Evolutionary conservation across 2,113 vertebrate genomes (phyloP), one percentile per base, ranked within the genome.

Genomic region (Perca flavescens): DNA sequence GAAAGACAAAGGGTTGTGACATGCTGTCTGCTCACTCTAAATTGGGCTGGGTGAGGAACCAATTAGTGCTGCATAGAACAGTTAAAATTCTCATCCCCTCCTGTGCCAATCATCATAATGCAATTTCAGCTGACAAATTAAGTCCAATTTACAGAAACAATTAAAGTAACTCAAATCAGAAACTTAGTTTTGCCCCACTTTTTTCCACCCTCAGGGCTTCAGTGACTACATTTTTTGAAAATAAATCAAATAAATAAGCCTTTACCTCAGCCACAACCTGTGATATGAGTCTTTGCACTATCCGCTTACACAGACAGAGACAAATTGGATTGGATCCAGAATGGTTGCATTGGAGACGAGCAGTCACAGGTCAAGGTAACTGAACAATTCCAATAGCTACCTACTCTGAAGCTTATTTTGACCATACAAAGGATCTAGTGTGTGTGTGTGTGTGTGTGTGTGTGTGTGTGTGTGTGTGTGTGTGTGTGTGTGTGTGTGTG

Each of bases 91-190:
- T 86, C 80, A 71, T 88, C 86, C 65, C 82, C 91, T 79, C 62
- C 89, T 83, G 91, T 94, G 93, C 91, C 95, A 94, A 93, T 95
- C 94, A 94, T 90, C 88, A 88, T 94, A 88, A 94, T 67, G 74
- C 53, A 71, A 91, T 95, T 92, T 85, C 83, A 74, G 73, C 74
- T 86, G 81, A 92, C 88, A 92, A 90, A 94, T 94, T 84, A 94
- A 91, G 90, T 64, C 83, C 83, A 89, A 94, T 93, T 94, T 88
- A 85, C 63, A 3, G n/a, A 84, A 87, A 84, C 81, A 91, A 91
- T 89, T 85, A 92, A 86, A 88, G 76, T 46, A 76, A 80, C 79
- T 82, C 85, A 88, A 88, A 71, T 60, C 49, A 78, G 64, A 88
- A 83, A 82, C 19, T 65, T 64, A 46, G 10, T 66, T 69, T 68